Conservation (phyloP, 2,888 invertebrate genomes). For the Cistogaster globosa region DNA sequence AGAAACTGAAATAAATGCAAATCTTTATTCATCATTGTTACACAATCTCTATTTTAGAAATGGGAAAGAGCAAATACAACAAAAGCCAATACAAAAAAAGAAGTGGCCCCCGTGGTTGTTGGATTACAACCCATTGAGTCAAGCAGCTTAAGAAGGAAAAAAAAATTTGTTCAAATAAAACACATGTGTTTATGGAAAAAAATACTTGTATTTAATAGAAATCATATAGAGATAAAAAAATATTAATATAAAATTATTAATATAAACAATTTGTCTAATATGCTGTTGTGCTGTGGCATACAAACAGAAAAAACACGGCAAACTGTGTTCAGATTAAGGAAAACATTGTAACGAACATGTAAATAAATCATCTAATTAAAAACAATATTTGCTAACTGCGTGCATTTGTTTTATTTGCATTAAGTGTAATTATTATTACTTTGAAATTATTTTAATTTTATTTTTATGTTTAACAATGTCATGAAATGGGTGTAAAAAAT, state of each 20-base stretch:
- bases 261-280: constrained; percentile 17
- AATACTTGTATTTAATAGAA: neutral
- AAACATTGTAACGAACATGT: constrained; percentile 13
- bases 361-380: constrained; percentile 52
- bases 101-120: constrained; percentile 68
- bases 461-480: constrained; percentile 37
- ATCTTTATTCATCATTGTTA: constrained; percentile 69
- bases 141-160: constrained; percentile 12
- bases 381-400: neutral
- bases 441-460: constrained; percentile 43
- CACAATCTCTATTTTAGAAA: constrained; percentile 51
- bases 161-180: constrained; percentile 19
- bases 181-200: constrained; percentile 71
- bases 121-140: constrained; percentile 67
- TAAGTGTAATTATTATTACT: constrained; percentile 32
- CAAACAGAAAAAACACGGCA: neutral
- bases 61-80: constrained; percentile 1
- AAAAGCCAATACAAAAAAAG: constrained; percentile 15
- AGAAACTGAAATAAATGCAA: constrained; percentile 63
- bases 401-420: neutral
- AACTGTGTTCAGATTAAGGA: neutral
- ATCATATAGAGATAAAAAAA: neutral
- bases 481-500: neutral
- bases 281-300: neutral
- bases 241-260: constrained; percentile 58